These are phyloP conservation scores for Drosophila mojavensis DNA, from an alignment of 1,140 invertebrate species.

Conservation along the genomic window DNA sequence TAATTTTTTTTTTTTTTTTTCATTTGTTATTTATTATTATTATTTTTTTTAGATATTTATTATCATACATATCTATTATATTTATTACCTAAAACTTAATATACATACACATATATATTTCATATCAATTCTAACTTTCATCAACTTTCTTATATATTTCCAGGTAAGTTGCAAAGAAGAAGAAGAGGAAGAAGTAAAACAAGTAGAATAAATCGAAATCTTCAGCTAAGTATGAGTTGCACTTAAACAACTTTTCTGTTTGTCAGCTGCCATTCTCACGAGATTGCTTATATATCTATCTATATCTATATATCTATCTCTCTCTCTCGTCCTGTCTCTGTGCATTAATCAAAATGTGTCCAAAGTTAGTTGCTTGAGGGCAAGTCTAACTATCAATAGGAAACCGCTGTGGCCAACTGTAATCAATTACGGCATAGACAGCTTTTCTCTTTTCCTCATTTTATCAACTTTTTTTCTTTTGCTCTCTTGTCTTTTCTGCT, in stretches of 20 bases:
- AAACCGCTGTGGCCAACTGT: slow-evolving; percentile 13
- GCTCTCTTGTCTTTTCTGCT: too few relatives aligned
- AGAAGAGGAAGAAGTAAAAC: not conserved
- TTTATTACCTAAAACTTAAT: too few relatives aligned
- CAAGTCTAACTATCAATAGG: slow-evolving; percentile 19
- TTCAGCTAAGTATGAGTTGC: slow-evolving; percentile 31
- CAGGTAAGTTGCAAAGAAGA: slow-evolving; percentile 36
- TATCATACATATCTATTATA: too few relatives aligned
- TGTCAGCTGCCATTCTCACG: slow-evolving; percentile 1
- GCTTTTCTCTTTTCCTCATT: slow-evolving; percentile 7
- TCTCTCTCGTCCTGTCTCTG: not conserved
- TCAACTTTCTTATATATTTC: slow-evolving; percentile 22
- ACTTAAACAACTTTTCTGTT: not conserved
- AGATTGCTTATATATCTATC: slow-evolving; percentile 1
- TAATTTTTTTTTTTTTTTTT: too few relatives aligned
- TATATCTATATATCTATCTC: not conserved
- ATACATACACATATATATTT: too few relatives aligned
- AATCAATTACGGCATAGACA: slow-evolving; percentile 44
- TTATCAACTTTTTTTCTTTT: not conserved
- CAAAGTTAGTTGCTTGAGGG: slow-evolving; percentile 16
- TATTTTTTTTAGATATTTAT: too few relatives aligned
- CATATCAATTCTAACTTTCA: slow-evolving; percentile 9
- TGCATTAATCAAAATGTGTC: slow-evolving; percentile 53
- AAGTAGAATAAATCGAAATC: not conserved
- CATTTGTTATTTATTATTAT: too few relatives aligned